A percentile compares a stretch with the other conserved stretches of the same genome.
phyloP scores from a whole-genome alignment of 1,140 invertebrate genomes.

The Solenopsis fugax region DNA sequence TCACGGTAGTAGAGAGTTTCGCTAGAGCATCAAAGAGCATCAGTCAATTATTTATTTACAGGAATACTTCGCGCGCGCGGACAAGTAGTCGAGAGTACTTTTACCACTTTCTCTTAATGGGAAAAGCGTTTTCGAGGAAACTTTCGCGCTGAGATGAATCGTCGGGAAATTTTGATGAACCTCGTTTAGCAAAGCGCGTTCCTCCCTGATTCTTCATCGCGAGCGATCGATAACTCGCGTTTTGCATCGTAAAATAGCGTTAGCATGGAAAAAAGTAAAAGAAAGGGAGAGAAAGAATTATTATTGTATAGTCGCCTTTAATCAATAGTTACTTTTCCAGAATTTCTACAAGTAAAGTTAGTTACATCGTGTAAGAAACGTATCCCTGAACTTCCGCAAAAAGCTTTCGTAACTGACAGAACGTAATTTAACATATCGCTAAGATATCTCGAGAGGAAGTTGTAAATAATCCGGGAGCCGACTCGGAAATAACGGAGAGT shows the following conservation, averaged over 20 bases:
- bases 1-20: constrained; percentile 27
- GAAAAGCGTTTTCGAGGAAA: constrained; percentile 27
- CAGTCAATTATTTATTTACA: constrained; percentile 71
- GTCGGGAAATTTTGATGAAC: neutral
- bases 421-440: constrained; percentile 50
- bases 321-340: constrained; percentile 70
- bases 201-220: neutral
- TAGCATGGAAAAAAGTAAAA: neutral
- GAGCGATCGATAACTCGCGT: constrained; percentile 22
- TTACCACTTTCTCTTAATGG: neutral
- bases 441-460: constrained; percentile 29
- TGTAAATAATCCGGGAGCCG: constrained; percentile 63
- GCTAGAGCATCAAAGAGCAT: constrained; percentile 61
- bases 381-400: constrained; percentile 49
- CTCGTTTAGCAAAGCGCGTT: neutral
- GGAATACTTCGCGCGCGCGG: neutral
- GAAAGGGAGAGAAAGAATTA: constrained; percentile 47
- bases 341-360: constrained; percentile 69
- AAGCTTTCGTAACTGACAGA: constrained; percentile 28
- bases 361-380: constrained; percentile 15
- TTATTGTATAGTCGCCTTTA: constrained; percentile 64
- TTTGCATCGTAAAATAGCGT: constrained; percentile 40
- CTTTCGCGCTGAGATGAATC: constrained; percentile 11
- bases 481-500: neutral
- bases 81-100: neutral